phyloP scores from a whole-genome alignment of 2,888 invertebrate genomes.

The Ceriagrion tenellum region DNA sequence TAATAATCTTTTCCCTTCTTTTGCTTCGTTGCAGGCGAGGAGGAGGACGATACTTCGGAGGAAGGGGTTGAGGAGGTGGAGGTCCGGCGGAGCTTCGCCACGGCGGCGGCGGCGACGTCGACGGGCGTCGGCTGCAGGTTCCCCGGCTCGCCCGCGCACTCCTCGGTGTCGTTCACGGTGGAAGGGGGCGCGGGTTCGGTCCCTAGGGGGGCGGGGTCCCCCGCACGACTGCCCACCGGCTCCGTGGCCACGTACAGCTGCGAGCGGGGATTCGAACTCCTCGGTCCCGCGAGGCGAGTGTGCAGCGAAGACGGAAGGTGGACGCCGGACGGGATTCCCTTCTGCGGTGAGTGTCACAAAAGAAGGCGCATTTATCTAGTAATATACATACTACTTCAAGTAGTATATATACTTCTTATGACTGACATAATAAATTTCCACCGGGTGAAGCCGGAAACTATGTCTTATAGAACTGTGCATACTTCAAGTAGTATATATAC shows the following conservation, averaged over 20 bases:
- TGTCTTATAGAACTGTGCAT: no score
- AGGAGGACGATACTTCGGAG: background rate
- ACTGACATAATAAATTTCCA: no score
- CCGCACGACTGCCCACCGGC: conserved; percentile 75
- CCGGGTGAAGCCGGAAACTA: no score
- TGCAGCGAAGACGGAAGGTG: conserved; percentile 88
- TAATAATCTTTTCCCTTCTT: background rate
- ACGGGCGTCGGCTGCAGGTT: conserved; percentile 84
- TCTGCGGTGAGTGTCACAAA: conserved; percentile 90
- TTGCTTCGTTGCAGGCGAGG: background rate
- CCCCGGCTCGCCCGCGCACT: conserved; percentile 95
- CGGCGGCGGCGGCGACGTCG: background rate
- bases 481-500: no score
- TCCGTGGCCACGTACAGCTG: conserved; percentile 91
- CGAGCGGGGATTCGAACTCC: conserved; percentile 92
- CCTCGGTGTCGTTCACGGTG: conserved; percentile 87
- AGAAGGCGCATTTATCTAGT: no score
- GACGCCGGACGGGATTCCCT: conserved; percentile 94
- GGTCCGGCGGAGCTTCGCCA: background rate
- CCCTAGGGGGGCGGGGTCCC: conserved; percentile 30
- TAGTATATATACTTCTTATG: no score
- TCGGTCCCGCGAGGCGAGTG: conserved; percentile 90
- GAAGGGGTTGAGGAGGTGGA: conserved; percentile 7
- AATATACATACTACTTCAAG: no score
- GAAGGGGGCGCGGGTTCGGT: conserved; percentile 78